Evolutionary conservation across 2,888 invertebrate genomes (phyloP), one percentile per base, ranked within the genome.

Genomic region (Aelia acuminata): DNA sequence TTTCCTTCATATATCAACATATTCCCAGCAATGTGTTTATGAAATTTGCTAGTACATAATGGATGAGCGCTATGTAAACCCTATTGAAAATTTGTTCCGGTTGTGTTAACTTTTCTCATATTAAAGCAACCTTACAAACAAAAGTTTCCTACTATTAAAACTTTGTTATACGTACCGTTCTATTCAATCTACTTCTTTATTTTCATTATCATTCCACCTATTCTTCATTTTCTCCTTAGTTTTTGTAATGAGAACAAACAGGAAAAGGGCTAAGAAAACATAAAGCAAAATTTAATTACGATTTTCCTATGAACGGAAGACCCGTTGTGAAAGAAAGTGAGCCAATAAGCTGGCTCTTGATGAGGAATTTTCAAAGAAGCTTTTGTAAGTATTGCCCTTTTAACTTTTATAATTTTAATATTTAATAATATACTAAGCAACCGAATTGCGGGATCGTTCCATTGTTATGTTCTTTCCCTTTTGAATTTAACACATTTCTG

Each of bases 51-150:
- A 1, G 31, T 35, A 70, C 63, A 70, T 70, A 35, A 70, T 70
- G 63, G 35, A 70, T 70, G 35, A 35, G 35, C 35, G 63, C 18
- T 35, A 35, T 35, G 63, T 35, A n/a, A 47, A 43, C n/a, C 10
- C 43, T 22, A 39, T 47, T 11, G 80, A 43, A 80, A 80, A 80
- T 80, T 47, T 47, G 43, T 47, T 39, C 43, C 43, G 80, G n/a
- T 3, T 39, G n/a, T n/a, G 39, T 2, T 80, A 80, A 80, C 80
- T 80, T 43, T 80, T 80, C 80, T 43, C 43, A n/a, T 43, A 80
- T 43, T n/a, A 43, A 39, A 0, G 80, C 43, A 11, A n/a, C 4
- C 43, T n/a, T 5, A 2, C 63, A 18, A 43, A 11, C n/a, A 20
- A 13, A 80, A 80, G 43, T 80, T 22, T 7, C 39, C n/a, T 13